Evolutionary conservation across 2,888 invertebrate genomes (phyloP), one percentile per base, ranked within the genome.

Genomic region (Steinernema scapterisci): DNA sequence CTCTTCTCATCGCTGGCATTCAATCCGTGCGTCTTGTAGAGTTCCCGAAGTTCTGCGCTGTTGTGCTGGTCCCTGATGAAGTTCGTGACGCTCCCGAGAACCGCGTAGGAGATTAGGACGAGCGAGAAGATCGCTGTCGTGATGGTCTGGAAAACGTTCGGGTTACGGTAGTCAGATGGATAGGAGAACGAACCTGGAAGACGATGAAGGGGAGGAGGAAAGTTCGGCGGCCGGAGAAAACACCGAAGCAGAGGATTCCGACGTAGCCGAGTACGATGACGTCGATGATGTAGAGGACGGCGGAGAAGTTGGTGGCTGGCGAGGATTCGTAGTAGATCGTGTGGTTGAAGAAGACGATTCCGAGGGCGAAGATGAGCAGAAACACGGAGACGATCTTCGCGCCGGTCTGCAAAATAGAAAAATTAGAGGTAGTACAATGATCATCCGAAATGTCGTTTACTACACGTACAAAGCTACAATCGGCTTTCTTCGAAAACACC

Each of bases 321-420:
- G 54, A 19, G 23, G 54, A 54, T 54, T 54, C 54, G 13, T 9
- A 23, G 54, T 54, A 23, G 54, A 54, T 54, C 13, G 54, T 54
- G 54, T 54, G 54, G 54, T 54, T 54, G 54, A 54, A 54, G 54
- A 54, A 54, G 54, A 54, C 54, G 54, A 25, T 54, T 2, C 23
- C 54, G 54, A 54, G 19, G 21, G 54, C 54, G 54, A 54, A 25
- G 54, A 54, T 2, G 54, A 54, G 19, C 23, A 54, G 54, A 3
- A 54, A 21, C 21, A 54, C 54, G 21, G 54, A 54, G 54, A 54
- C 23, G 7, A 54, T 54, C 54, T 54, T 54, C 5, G 54, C 54
- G 54, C 54, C 54, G 54, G 54, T 54, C 54, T 54, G 54, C 3
- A 54, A 13, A 5, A 19, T 16, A 48, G 16, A 48, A 19, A 16